Evolutionary conservation across 1,140 invertebrate species (phyloP), one percentile per base, ranked within the genome.

Genomic region (Spodoptera litura): DNA sequence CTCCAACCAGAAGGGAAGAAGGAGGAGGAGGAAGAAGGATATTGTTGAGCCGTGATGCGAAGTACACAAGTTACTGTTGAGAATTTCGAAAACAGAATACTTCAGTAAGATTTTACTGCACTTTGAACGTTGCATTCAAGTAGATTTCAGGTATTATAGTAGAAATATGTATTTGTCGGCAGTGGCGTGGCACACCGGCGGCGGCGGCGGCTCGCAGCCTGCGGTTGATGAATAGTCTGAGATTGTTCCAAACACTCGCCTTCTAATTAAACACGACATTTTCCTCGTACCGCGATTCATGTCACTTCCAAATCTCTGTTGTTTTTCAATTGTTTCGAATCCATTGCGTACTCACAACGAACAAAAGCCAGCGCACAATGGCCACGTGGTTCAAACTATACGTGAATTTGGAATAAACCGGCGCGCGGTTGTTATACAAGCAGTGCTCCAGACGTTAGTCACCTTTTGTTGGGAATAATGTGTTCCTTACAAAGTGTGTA

Each of bases 301-400:
- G 71, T 73, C 71, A 73, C 55, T 49, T 20, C 38, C 71, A 73
- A 58, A 44, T 4, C 4, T n/a, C 11, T 20, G 55, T n/a, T 51
- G 55, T 59, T 71, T 38, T 73, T 25, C 38, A 73, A 59, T 73
- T 49, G 56, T 73, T 73, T 59, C 35, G 55, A 44, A 27, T 61
- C 15, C 71, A 73, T 73, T 73, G 56, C 71, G 31, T 20, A 12
- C 56, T 73, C 15, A 8, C 13, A 20, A 2, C 12, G 55, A 25
- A 73, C 55, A 73, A 59, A 73, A 20, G 13, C 31, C 2, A 4
- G 4, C 53, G 20, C 12, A 59, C 55, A 59, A 61, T 44, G 31
- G 70, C 35, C 70, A 73, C 55, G 71, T 59, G 38, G 55, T n/a
- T 59, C 71, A 27, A 61, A 59, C 53, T 73, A 73, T 27, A 13